A percentile compares a stretch with the other conserved stretches of the same genome.
Conservation (phyloP, 2,113 vertebrate species). For the Phycodurus eques region DNA sequence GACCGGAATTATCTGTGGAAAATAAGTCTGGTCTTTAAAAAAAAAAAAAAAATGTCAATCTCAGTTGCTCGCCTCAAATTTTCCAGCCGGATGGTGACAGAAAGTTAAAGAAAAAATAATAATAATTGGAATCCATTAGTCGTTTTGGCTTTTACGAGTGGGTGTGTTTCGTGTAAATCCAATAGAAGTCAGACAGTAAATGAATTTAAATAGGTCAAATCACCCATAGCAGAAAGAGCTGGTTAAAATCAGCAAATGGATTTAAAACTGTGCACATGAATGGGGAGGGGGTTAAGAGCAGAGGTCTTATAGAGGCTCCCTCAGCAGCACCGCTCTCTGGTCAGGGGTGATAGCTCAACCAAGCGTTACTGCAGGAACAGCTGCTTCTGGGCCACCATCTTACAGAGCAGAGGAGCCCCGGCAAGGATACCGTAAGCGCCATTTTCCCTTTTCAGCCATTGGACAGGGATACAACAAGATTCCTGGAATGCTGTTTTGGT, state of each 20-base stretch:
- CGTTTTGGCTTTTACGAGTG: slow-evolving; percentile 22
- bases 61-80: slow-evolving; percentile 55
- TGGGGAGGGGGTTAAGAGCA: slow-evolving; percentile 14
- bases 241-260: slow-evolving; percentile 24
- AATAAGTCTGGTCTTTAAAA: slow-evolving; percentile 59
- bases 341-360: slow-evolving; percentile 44
- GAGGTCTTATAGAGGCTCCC: slow-evolving; percentile 30
- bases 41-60: slow-evolving; percentile 43
- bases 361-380: slow-evolving; percentile 64
- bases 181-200: slow-evolving; percentile 44
- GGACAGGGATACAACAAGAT: slow-evolving; percentile 14
- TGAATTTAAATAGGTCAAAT: slow-evolving; percentile 47
- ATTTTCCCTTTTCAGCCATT: slow-evolving; percentile 64
- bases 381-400: slow-evolving; percentile 69
- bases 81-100: slow-evolving; percentile 57
- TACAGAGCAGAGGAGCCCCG: slow-evolving; percentile 45
- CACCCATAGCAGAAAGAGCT: slow-evolving; percentile 28
- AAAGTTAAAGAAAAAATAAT: slow-evolving; percentile 17
- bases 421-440: slow-evolving; percentile 50
- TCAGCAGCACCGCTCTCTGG: slow-evolving; percentile 67
- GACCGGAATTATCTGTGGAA: slow-evolving; percentile 75
- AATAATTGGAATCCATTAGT: slow-evolving; percentile 27
- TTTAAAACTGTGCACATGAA: slow-evolving; percentile 12
- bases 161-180: slow-evolving; percentile 38
- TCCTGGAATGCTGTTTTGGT: background rate